phyloP scores from a whole-genome alignment of 2,797 vertebrate species.

The Falco naumanni region DNA sequence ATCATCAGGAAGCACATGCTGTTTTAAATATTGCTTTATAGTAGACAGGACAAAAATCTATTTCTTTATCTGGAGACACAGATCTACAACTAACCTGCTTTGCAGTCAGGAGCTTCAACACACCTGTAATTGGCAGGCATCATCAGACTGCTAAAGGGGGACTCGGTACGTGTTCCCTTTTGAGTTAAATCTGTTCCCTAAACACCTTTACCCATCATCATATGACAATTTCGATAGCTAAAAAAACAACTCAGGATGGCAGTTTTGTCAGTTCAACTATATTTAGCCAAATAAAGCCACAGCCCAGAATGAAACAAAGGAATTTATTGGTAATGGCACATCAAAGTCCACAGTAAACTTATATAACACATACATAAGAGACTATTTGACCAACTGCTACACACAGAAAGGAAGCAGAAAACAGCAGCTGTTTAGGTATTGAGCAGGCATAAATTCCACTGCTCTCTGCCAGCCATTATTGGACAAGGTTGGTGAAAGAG shows the following conservation, averaged over 20 bases:
- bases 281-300: background rate
- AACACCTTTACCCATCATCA: background rate
- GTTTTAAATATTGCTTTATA: background rate
- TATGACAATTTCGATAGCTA: accelerated
- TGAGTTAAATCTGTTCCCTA: background rate
- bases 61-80: background rate
- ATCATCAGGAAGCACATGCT: background rate
- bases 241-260: background rate
- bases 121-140: background rate
- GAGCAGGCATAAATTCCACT: background rate
- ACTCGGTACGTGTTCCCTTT: accelerated
- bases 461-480: background rate
- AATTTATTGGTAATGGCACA: constrained; percentile 41
- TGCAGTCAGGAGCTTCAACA: background rate
- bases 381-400: background rate
- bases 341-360: background rate
- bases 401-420: background rate
- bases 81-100: background rate
- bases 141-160: background rate
- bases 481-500: background rate
- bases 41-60: background rate
- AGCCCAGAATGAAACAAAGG: background rate
- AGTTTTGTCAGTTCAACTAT: background rate
- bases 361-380: accelerated
- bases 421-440: background rate